Evolutionary conservation across 92 coral and sea anemone genomes (phyloP).

Genomic region (Desmophyllum pertusum): DNA sequence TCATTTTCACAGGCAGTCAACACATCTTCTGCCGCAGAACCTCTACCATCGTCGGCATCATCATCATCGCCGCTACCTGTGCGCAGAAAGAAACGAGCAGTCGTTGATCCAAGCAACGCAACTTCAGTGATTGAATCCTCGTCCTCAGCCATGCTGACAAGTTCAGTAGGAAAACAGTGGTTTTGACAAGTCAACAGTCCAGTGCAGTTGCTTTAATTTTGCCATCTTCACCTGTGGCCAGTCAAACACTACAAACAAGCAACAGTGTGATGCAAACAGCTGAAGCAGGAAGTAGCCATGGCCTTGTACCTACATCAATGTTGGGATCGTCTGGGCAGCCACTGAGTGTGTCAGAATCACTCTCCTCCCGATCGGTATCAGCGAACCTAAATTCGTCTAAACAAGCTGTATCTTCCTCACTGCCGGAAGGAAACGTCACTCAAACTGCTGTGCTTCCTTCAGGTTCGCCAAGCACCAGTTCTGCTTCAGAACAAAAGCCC

Average conservation of each 20-base stretch:
- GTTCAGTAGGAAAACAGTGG: neutral
- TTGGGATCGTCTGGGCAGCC: neutral
- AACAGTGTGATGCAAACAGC: neutral
- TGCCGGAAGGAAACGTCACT: neutral
- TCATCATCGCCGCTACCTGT: too few species aligned
- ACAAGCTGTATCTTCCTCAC: neutral
- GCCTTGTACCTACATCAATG: neutral
- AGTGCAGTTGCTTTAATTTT: constrained; percentile 1
- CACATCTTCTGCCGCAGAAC: neutral
- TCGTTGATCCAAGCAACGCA: neutral
- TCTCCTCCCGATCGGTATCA: neutral
- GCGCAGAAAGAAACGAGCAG: constrained; percentile 35
- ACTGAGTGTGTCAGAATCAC: neutral
- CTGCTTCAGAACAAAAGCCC: neutral
- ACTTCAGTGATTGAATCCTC: neutral
- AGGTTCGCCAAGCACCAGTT: neutral
- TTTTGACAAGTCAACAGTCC: neutral
- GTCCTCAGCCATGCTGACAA: neutral
- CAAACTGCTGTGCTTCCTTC: neutral
- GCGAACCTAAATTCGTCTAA: neutral
- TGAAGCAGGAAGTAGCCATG: neutral
- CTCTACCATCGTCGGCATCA: neutral
- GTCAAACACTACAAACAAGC: neutral
- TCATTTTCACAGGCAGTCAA: neutral
- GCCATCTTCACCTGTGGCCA: constrained; percentile 10